Evolutionary conservation across 2,888 invertebrate species (phyloP).

Genomic region (Macrosoma leucophasiata): DNA sequence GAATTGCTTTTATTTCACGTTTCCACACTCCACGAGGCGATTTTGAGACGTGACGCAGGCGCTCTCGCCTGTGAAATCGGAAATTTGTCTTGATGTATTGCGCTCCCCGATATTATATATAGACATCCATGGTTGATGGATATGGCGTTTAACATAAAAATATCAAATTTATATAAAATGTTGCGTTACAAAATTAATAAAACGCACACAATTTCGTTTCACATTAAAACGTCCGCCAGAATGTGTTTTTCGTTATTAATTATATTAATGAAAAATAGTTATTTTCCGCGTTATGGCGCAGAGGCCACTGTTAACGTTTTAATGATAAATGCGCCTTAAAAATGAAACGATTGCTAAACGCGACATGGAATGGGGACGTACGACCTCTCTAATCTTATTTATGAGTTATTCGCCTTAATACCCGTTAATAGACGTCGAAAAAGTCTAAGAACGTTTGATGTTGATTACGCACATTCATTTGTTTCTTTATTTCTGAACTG

Average conservation of each 20-base stretch:
- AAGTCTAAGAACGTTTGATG: slow-evolving; percentile 56
- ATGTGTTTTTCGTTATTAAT: slow-evolving; percentile 29
- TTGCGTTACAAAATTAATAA: slow-evolving; percentile 37
- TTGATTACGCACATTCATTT: slow-evolving; percentile 59
- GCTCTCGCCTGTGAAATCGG: slow-evolving; percentile 39
- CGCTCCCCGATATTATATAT: slow-evolving; percentile 31
- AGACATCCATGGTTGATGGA: slow-evolving; percentile 9
- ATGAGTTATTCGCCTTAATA: slow-evolving; percentile 60
- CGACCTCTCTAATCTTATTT: slow-evolving; percentile 54
- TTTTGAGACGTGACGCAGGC: slow-evolving; percentile 50
- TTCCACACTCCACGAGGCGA: slow-evolving; percentile 55
- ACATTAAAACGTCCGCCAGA: slow-evolving; percentile 24
- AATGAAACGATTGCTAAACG: slow-evolving; percentile 57
- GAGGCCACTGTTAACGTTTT: slow-evolving; percentile 52
- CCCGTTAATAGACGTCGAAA: slow-evolving; percentile 56
- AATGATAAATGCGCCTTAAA: slow-evolving; percentile 61
- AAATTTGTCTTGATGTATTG: slow-evolving; percentile 54
- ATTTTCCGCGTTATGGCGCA: slow-evolving; percentile 30
- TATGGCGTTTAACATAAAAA: neutral
- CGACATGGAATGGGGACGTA: slow-evolving; percentile 63
- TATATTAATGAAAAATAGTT: slow-evolving; percentile 33
- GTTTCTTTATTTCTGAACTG: slow-evolving; percentile 44
- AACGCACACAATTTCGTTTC: slow-evolving; percentile 19
- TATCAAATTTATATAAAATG: slow-evolving; percentile 35
- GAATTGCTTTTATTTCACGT: slow-evolving; percentile 74